A percentile compares a stretch with the other conserved stretches of the same genome.
phyloP scores from a whole-genome alignment of 2,888 invertebrate species.

The Lissonota sp. region DNA sequence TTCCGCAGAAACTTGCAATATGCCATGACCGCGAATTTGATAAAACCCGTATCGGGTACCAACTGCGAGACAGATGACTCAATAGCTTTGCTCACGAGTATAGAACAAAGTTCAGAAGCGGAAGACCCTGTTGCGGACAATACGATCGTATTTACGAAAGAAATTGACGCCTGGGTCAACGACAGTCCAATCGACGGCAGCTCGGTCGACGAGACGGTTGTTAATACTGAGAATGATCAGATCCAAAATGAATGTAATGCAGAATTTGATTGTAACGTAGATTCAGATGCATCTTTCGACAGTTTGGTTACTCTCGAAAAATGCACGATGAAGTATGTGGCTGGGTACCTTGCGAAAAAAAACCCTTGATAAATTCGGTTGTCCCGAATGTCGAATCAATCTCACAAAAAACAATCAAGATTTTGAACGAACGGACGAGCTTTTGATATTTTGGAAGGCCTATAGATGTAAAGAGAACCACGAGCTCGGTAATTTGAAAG shows the following conservation, averaged over 20 bases:
- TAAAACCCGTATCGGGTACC: too few species aligned
- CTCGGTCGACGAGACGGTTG: too few species aligned
- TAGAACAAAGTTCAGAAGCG: constrained; percentile 27
- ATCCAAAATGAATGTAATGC: too few species aligned
- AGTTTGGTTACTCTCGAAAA: constrained; percentile 13
- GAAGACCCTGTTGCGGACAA: constrained; percentile 1
- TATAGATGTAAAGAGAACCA: constrained; percentile 33
- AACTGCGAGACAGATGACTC: too few species aligned
- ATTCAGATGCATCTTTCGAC: background rate
- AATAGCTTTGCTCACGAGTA: too few species aligned
- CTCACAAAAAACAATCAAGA: constrained; percentile 71
- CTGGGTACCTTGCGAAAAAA: background rate
- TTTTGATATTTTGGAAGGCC: constrained; percentile 44
- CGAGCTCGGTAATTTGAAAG: constrained; percentile 42
- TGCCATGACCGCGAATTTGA: too few species aligned
- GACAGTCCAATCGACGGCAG: too few species aligned
- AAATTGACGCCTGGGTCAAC: background rate
- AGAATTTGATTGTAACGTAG: too few species aligned
- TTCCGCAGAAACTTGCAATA: constrained; percentile 43
- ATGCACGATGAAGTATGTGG: constrained; percentile 1
- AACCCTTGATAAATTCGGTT: constrained; percentile 6
- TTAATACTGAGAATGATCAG: too few species aligned
- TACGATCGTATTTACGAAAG: background rate
- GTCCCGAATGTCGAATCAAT: constrained; percentile 39
- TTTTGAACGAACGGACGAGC: background rate